Evolutionary conservation across 1,140 invertebrate genomes (phyloP).

Genomic region (Linepithema humile): DNA sequence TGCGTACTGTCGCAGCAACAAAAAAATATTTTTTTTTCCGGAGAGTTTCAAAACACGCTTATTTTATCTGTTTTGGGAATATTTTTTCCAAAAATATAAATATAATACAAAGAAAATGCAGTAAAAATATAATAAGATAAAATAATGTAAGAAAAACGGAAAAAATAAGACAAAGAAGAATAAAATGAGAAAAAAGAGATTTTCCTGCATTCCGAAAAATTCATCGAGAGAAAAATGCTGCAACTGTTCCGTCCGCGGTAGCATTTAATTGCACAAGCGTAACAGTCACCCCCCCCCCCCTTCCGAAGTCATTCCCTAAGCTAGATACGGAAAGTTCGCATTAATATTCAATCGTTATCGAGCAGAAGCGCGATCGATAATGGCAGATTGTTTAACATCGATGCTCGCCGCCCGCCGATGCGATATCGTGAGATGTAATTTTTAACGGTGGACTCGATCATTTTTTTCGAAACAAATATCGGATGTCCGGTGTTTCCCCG

Average conservation of each 20-base stretch:
- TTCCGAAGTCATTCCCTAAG: not conserved
- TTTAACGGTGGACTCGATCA: constrained; percentile 48
- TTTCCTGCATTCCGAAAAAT: not conserved
- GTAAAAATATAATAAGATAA: no score
- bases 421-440: constrained; percentile 34
- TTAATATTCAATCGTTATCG: constrained; percentile 39
- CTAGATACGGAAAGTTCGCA: not conserved
- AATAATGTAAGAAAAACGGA: no score
- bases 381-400: constrained; percentile 19
- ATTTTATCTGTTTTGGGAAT: no score
- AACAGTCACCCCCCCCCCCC: no score
- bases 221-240: not conserved
- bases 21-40: not conserved
- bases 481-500: constrained; percentile 24
- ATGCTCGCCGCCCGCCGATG: constrained; percentile 6
- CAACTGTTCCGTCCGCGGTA: not conserved
- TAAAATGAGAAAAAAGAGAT: not conserved
- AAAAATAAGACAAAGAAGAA: no score
- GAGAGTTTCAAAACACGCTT: not conserved
- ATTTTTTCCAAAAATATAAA: no score
- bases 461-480: constrained; percentile 50
- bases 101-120: no score
- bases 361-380: constrained; percentile 29
- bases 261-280: no score
- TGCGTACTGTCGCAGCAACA: not conserved